A percentile compares a stretch with the other conserved stretches of the same genome.
Conservation (phyloP, 1,140 invertebrate species). For the Hypsibius dujardini region DNA sequence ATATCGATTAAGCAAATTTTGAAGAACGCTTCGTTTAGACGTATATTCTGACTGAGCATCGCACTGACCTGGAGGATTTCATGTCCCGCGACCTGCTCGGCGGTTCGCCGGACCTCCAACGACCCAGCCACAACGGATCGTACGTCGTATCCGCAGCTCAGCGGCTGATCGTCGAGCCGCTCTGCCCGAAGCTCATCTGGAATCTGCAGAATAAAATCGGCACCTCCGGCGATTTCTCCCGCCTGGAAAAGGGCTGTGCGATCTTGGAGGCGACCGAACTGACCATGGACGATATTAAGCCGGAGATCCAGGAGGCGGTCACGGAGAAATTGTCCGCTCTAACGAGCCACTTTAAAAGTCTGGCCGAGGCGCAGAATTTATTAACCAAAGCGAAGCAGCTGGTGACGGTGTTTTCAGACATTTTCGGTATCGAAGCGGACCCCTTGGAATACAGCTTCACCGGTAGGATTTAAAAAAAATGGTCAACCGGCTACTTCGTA, state of each 20-base stretch:
- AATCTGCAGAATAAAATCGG: neutral
- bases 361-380: conserved; percentile 8
- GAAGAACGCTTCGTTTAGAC: neutral
- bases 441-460: conserved; percentile 11
- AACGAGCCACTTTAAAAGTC: neutral
- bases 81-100: neutral
- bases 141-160: neutral
- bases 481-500: too few species aligned
- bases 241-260: conserved; percentile 1
- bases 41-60: neutral
- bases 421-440: conserved; percentile 6
- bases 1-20: too few species aligned
- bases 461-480: neutral
- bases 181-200: neutral
- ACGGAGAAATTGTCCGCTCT: neutral
- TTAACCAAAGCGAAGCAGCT: neutral
- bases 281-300: neutral
- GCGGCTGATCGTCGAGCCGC: conserved; percentile 1
- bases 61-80: neutral
- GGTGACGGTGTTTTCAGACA: neutral
- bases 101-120: neutral
- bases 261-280: neutral
- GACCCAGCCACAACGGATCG: too few species aligned
- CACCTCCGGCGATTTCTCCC: neutral
- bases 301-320: neutral